Evolutionary conservation across 2,113 vertebrate species (phyloP).

Genomic region (Gymnarchus niloticus): DNA sequence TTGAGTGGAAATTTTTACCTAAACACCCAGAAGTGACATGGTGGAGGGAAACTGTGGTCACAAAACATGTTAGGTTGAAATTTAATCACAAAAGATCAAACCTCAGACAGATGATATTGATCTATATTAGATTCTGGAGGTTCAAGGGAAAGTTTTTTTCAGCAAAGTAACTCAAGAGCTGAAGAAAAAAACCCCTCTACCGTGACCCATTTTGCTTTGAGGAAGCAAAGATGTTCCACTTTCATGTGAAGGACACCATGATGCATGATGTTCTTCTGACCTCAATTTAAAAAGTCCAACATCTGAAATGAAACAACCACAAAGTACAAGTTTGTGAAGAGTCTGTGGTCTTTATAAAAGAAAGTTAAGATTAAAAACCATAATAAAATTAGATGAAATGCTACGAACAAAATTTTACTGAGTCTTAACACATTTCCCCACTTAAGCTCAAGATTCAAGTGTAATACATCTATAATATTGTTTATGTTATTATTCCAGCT

Average conservation of each 20-base stretch:
- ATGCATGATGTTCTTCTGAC: constrained; percentile 6
- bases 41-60: not conserved
- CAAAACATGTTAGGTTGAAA: not conserved
- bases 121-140: not conserved
- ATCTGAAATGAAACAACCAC: not conserved
- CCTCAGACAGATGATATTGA: not conserved
- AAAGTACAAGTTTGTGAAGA: not conserved
- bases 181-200: not conserved
- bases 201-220: constrained; percentile 11
- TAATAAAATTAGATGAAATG: not conserved
- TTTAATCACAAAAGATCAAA: not conserved
- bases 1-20: not conserved
- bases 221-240: constrained; percentile 9
- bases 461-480: too few species aligned
- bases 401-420: not conserved
- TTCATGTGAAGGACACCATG: not conserved
- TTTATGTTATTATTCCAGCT: too few species aligned
- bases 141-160: constrained; percentile 15
- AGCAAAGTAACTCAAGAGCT: not conserved
- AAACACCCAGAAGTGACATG: not conserved
- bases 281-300: not conserved
- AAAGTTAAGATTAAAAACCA: not conserved
- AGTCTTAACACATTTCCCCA: too few species aligned
- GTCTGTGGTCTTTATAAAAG: not conserved
- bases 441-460: too few species aligned